These are phyloP conservation scores for Bos indicus DNA, from an alignment of 2,113 vertebrate genomes.

Conservation along the genomic window DNA sequence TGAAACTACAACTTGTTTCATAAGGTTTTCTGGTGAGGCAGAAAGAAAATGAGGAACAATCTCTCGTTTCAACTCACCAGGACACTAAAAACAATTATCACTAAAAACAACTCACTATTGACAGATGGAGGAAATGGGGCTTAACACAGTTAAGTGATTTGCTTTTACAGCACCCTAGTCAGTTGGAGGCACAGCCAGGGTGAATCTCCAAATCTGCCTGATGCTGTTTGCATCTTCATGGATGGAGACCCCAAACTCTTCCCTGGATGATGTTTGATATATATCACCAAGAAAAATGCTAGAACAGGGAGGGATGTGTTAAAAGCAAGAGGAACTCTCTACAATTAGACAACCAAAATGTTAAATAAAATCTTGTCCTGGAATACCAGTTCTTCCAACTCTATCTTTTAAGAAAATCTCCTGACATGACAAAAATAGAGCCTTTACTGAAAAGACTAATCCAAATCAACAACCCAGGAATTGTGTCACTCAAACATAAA, in stretches of 20 bases:
- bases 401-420: background rate
- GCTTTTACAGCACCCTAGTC: background rate
- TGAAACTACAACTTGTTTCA: background rate
- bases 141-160: background rate
- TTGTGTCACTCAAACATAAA: background rate
- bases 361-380: background rate
- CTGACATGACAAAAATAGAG: background rate
- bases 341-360: background rate
- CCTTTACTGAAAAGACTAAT: background rate
- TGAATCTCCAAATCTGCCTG: background rate
- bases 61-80: background rate
- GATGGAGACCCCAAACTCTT: background rate
- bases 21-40: background rate
- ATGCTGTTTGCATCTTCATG: background rate
- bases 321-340: background rate
- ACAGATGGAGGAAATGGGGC: background rate
- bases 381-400: background rate
- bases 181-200: background rate
- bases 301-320: background rate
- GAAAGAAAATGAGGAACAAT: background rate
- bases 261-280: background rate
- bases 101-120: background rate
- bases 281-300: background rate
- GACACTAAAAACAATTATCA: background rate
- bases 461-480: background rate